Percentiles rank a stretch among this genome's conserved stretches.
phyloP scores from a whole-genome alignment of 2,888 invertebrate species.

The Epinotia nisella region DNA sequence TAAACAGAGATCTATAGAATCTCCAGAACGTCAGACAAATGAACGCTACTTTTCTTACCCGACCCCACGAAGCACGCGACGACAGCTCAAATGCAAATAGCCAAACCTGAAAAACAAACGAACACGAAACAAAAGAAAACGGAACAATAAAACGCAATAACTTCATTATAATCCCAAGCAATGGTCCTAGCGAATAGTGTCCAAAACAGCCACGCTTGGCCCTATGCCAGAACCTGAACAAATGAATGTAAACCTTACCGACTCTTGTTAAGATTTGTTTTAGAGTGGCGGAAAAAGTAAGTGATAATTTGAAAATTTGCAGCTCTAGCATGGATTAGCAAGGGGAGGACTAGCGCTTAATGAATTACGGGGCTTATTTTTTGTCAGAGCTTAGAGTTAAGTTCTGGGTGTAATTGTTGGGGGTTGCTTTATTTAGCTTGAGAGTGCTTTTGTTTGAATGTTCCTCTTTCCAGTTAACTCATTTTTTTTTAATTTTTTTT shows the following conservation, averaged over 20 bases:
- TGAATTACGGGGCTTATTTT: conserved; percentile 25
- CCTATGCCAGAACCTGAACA: conserved; percentile 1
- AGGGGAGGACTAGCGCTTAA: conserved; percentile 19
- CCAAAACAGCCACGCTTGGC: conserved; percentile 28
- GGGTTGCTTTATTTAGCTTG: not conserved
- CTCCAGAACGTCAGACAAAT: too few species aligned
- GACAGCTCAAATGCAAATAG: not conserved
- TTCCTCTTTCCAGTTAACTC: not conserved
- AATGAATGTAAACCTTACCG: not conserved
- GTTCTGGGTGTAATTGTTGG: conserved; percentile 22
- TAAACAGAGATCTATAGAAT: too few species aligned
- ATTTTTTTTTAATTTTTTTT: too few species aligned
- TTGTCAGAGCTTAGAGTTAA: conserved; percentile 14
- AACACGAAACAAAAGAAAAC: conserved; percentile 21
- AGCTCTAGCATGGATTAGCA: conserved; percentile 25
- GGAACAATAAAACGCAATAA: conserved; percentile 26
- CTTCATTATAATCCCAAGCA: conserved; percentile 32
- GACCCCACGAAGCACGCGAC: too few species aligned
- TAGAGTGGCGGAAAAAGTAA: not conserved
- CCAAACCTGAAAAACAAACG: conserved; percentile 12
- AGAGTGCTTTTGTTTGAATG: not conserved
- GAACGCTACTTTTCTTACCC: too few species aligned
- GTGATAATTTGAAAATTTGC: conserved; percentile 32
- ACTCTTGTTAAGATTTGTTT: not conserved
- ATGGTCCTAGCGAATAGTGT: conserved; percentile 17